Base-by-base conservation (phyloP, 2,797 vertebrate genomes). In the Pantherophis vulpinus region DNA sequence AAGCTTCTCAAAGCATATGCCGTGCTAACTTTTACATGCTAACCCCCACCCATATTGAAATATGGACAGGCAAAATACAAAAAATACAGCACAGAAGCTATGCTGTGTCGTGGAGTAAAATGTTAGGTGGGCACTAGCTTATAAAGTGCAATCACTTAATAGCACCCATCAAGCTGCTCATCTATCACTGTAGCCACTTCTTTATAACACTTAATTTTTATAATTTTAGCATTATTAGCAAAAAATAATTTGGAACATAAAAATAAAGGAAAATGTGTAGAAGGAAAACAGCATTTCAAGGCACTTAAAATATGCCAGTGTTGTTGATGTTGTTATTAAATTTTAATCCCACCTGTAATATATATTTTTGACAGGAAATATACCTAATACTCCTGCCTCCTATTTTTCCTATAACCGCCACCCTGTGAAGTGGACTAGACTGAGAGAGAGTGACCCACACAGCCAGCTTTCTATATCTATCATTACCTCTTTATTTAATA, bases 401-500 rank as follows among this genome's bases (percentile, higher is more conserved):
- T 20, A 42, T 20, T 79, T 79, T 42, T 9, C 2, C 70, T 32
- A 79, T 1, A 37, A 79, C 0, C 0, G 37, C 8, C 70, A 79
- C 70, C 14, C 70, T 79, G 70, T 79, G 32, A 79, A 8, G 1
- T 79, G 7, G 70, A 79, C 32, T 42, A 8, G 70, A 18, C 70
- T 79, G 3, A 79, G 32, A 79, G 70, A 74, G 16, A 37, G 18
- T 79, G 32, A 42, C 18, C 18, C 70, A 42, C 70, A 37, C 3
- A 79, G 32, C n/a, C 16, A 18, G 16, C 16, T 74, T 74, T 92
- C 13, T 16, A 29, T 18, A 63, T 74, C 92, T 94, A 95, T 88
- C 93, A 20, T 55, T 91, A 94, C 83, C 5, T 60, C 92, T 11
- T 93, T 89, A 90, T 70, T 90, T 91, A 60, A 18, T 92, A n/a